Evolutionary conservation across 2,113 vertebrate species (phyloP).

Genomic region (Chrysochloris asiatica): DNA sequence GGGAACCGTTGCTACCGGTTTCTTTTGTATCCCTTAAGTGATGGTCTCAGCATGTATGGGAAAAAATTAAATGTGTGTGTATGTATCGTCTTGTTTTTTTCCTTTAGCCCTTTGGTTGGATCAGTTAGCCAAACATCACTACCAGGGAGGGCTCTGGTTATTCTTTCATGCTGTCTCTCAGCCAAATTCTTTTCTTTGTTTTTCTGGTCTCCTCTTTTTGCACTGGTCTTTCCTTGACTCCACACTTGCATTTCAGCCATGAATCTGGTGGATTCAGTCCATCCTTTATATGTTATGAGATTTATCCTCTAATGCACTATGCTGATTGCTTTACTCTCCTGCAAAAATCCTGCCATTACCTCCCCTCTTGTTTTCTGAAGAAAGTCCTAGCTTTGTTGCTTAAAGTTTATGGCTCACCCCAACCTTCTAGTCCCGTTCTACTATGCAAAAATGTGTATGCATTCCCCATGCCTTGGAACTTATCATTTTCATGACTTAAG

Average conservation of each 20-base stretch:
- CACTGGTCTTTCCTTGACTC: neutral
- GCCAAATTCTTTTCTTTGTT: neutral
- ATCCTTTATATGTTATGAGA: too few species aligned
- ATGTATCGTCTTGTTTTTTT: neutral
- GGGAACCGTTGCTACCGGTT: neutral
- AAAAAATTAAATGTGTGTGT: neutral
- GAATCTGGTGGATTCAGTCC: neutral
- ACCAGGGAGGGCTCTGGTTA: neutral
- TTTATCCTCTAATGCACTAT: neutral
- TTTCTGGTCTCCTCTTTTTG: too few species aligned
- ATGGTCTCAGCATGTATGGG: neutral
- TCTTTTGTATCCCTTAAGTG: neutral
- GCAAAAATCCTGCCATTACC: neutral
- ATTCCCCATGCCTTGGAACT: neutral
- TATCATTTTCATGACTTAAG: neutral
- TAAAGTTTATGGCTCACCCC: neutral
- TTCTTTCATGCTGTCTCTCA: neutral
- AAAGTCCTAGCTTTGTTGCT: neutral
- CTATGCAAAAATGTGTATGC: too few species aligned
- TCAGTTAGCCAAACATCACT: neutral
- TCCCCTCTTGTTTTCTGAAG: neutral
- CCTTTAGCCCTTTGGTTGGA: neutral
- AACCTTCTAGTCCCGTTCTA: neutral
- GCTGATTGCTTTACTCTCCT: neutral
- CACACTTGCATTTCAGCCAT: neutral